Percentiles rank a stretch among this genome's conserved stretches.
These are phyloP conservation scores for Zingel zingel DNA, from an alignment of 2,113 vertebrate genomes.

Conservation along the genomic window DNA sequence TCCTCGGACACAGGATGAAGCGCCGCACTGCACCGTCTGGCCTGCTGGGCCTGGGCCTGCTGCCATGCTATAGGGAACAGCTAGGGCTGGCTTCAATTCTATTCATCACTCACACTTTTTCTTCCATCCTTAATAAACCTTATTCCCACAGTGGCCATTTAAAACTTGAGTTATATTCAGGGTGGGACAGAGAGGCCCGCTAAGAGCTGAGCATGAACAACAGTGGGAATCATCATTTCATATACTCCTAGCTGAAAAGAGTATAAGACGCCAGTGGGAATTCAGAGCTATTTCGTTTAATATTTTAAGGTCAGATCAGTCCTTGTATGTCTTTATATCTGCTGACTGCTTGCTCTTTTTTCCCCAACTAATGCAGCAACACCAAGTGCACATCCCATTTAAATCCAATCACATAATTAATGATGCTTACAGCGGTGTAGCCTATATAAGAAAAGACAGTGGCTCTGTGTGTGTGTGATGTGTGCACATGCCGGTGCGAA, in stretches of 20 bases:
- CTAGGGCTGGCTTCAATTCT: conserved; percentile 10
- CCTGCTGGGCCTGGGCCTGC: conserved; percentile 44
- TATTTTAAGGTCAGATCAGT: conserved; percentile 36
- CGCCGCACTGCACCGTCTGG: background rate
- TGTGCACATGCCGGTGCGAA: background rate
- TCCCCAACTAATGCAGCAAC: conserved; percentile 44
- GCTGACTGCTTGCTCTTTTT: conserved; percentile 19
- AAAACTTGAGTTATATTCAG: conserved; percentile 12
- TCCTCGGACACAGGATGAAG: conserved; percentile 32
- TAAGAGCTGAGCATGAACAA: conserved; percentile 8
- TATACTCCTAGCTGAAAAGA: conserved; percentile 26
- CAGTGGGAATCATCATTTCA: conserved; percentile 9
- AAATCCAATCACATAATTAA: conserved; percentile 75
- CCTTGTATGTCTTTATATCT: conserved; percentile 30
- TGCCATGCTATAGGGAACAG: conserved; percentile 45
- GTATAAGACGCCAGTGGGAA: background rate
- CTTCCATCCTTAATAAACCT: conserved; percentile 3
- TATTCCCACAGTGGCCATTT: conserved; percentile 33
- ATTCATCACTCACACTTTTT: background rate
- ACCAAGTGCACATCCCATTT: conserved; percentile 48
- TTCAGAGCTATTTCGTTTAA: conserved; percentile 11
- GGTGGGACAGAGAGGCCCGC: conserved; percentile 1
- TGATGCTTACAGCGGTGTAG: conserved; percentile 61
- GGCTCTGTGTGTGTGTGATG: conserved; percentile 38
- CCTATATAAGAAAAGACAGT: conserved; percentile 53